phyloP scores from a whole-genome alignment of 2,888 invertebrate genomes.

The Bembecia ichneumoniformis region DNA sequence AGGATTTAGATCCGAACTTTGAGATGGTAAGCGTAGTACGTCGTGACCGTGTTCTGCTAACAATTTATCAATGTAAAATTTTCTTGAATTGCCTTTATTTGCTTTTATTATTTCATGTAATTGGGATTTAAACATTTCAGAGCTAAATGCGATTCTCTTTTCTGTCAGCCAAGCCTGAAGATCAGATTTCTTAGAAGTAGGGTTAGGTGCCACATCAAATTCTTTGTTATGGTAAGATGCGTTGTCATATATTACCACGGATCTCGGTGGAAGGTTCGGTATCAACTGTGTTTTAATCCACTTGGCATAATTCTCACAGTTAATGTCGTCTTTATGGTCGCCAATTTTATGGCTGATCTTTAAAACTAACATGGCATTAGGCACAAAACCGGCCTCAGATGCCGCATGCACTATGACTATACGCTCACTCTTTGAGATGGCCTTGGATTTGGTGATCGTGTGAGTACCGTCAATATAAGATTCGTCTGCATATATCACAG shows the following conservation, averaged over 20 bases:
- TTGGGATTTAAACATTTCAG: slow-evolving; percentile 8
- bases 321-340: slow-evolving; percentile 18
- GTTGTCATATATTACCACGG: slow-evolving; percentile 19
- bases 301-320: slow-evolving; percentile 11
- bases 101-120: slow-evolving; percentile 8
- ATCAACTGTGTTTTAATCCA: slow-evolving; percentile 19
- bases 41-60: neutral
- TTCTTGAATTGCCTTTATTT: slow-evolving; percentile 6
- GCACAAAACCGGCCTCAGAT: slow-evolving; percentile 13
- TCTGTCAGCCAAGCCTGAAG: slow-evolving; percentile 14
- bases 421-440: slow-evolving; percentile 11
- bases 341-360: slow-evolving; percentile 10
- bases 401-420: slow-evolving; percentile 15
- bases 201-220: slow-evolving; percentile 11
- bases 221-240: slow-evolving; percentile 20
- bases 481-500: slow-evolving; percentile 11
- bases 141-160: slow-evolving; percentile 7
- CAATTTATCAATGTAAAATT: neutral
- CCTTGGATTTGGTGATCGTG: slow-evolving; percentile 2
- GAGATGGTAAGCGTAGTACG: neutral
- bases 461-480: slow-evolving; percentile 10
- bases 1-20: neutral
- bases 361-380: slow-evolving; percentile 7
- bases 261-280: slow-evolving; percentile 9
- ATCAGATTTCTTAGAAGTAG: slow-evolving; percentile 12